Percentiles rank a stretch among this genome's conserved stretches.
These are phyloP conservation scores for Hipparchia sbordonii DNA, from an alignment of 2,888 invertebrate genomes.

Conservation along the genomic window DNA sequence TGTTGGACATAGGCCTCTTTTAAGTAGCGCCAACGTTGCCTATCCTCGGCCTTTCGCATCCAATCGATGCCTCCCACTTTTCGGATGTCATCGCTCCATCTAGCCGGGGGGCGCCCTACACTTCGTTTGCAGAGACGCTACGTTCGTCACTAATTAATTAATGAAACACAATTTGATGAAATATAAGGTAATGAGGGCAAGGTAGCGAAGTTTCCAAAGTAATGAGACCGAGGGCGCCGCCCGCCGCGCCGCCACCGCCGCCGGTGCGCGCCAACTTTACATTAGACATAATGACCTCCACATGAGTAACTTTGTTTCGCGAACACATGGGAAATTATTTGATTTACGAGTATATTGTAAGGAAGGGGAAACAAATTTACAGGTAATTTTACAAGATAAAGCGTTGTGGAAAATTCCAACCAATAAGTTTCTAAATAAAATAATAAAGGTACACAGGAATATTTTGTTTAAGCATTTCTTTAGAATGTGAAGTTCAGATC, in stretches of 20 bases:
- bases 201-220: neutral
- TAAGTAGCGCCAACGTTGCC: no score
- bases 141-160: no score
- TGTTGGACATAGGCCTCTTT: no score
- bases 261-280: neutral
- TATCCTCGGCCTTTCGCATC: no score
- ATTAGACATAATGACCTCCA: neutral
- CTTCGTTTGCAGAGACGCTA: no score
- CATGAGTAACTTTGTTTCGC: neutral
- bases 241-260: neutral
- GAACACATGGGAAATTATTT: constrained; percentile 1
- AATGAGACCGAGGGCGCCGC: neutral
- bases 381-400: neutral
- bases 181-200: neutral
- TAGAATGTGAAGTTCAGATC: no score
- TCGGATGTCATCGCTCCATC: no score
- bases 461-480: no score
- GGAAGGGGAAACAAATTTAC: neutral
- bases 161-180: neutral
- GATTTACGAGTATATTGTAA: neutral
- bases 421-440: neutral
- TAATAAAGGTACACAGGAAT: neutral
- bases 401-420: neutral
- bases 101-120: no score
- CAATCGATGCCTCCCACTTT: no score